These are phyloP conservation scores for Corvus hawaiiensis DNA, from an alignment of 2,113 vertebrate genomes.

Conservation along the genomic window DNA sequence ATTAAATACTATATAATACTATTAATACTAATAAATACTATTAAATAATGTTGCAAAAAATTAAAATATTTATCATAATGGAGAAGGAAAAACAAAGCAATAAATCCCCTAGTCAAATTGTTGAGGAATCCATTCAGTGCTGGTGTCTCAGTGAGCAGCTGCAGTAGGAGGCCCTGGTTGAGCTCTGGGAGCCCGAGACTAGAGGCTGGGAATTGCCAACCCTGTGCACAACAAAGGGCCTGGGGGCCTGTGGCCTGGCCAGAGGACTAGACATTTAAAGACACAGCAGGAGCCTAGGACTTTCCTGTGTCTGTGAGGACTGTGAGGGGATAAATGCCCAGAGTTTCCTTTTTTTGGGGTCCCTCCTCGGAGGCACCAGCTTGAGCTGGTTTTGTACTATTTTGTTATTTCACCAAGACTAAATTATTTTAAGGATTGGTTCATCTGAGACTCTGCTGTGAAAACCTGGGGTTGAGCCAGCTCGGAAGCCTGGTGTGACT, in stretches of 20 bases:
- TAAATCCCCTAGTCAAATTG: neutral
- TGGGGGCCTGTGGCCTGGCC: neutral
- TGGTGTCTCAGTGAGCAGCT: fast-evolving
- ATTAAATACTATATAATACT: neutral
- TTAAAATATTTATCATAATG: neutral
- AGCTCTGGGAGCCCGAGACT: neutral
- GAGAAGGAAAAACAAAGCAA: neutral
- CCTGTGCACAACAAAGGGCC: neutral
- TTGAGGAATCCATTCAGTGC: neutral
- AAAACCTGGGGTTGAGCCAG: no score
- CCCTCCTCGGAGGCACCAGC: neutral
- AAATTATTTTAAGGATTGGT: neutral
- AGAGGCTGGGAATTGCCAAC: fast-evolving
- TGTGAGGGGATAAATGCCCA: neutral
- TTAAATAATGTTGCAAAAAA: neutral
- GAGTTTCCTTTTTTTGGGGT: neutral
- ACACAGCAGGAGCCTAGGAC: fast-evolving
- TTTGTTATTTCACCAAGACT: neutral
- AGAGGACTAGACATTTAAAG: neutral
- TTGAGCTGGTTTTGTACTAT: neutral
- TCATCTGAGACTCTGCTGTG: neutral
- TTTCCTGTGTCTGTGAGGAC: neutral
- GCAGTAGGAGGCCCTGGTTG: fast-evolving
- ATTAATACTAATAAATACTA: no score
- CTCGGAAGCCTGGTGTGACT: neutral